phyloP scores from a whole-genome alignment of 1,140 invertebrate species.

The Brachionus angularis region DNA sequence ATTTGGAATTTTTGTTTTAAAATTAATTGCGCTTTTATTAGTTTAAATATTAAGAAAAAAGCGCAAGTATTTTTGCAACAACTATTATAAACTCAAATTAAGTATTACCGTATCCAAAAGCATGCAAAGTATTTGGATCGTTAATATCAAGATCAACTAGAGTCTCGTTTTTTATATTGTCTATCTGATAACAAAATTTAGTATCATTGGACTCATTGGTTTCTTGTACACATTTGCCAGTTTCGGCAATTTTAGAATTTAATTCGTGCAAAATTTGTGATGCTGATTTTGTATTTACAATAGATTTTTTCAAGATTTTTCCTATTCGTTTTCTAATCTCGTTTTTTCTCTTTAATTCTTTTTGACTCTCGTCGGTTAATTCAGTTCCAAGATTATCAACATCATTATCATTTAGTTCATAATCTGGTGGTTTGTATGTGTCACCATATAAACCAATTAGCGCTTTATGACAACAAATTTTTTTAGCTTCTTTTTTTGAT shows the following conservation, averaged over 20 bases:
- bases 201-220: not conserved
- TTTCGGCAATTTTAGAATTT: not conserved
- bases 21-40: too few relatives aligned
- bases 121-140: not conserved
- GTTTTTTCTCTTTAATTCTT: not conserved
- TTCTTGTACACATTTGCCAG: conserved; percentile 3
- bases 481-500: conserved; percentile 37
- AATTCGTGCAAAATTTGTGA: conserved; percentile 37
- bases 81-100: too few relatives aligned
- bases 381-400: not conserved
- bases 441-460: not conserved
- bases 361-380: not conserved
- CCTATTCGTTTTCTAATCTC: not conserved
- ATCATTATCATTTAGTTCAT: not conserved
- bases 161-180: not conserved
- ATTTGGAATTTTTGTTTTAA: not conserved
- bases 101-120: not conserved
- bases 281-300: not conserved
- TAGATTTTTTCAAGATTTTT: not conserved
- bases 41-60: too few relatives aligned
- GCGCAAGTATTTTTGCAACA: too few relatives aligned
- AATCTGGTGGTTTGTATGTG: not conserved
- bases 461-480: conserved; percentile 9
- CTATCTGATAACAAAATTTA: conserved; percentile 24
- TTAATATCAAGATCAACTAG: not conserved